Conservation (phyloP, 2,888 invertebrate genomes). For the Apoderus coryli region DNA sequence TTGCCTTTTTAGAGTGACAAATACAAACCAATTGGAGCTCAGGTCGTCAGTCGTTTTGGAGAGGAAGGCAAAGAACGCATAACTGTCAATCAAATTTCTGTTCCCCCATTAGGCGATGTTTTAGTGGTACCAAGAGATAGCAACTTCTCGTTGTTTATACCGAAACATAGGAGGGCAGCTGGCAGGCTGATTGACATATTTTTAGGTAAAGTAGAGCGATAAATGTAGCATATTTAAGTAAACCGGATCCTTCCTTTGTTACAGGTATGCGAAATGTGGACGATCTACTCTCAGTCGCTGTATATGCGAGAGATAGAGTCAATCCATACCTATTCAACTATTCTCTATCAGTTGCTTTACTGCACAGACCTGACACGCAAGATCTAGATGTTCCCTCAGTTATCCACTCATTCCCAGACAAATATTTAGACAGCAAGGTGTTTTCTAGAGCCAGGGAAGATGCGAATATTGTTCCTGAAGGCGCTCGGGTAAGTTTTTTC, state of each 20-base stretch:
- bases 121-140: constrained; percentile 42
- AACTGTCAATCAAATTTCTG: constrained; percentile 35
- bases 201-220: too few species aligned
- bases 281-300: constrained; percentile 55
- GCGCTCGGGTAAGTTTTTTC: too few species aligned
- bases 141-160: constrained; percentile 62
- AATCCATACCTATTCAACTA: constrained; percentile 75
- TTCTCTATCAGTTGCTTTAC: constrained; percentile 56
- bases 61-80: constrained; percentile 38
- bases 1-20: constrained; percentile 32
- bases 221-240: neutral
- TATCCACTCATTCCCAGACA: constrained; percentile 66
- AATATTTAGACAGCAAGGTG: constrained; percentile 62
- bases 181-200: constrained; percentile 53
- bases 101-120: constrained; percentile 44
- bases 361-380: constrained; percentile 59
- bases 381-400: constrained; percentile 57
- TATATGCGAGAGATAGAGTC: constrained; percentile 54
- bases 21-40: constrained; percentile 41
- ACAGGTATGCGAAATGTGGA: constrained; percentile 57
- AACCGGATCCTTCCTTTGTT: constrained; percentile 15
- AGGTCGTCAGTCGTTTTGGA: constrained; percentile 46
- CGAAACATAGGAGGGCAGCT: constrained; percentile 55
- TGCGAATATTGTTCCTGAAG: constrained; percentile 44
- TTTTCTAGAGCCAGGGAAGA: constrained; percentile 56